These are phyloP conservation scores for Lissonota sp. DNA, from an alignment of 2,888 invertebrate species.

Conservation along the genomic window DNA sequence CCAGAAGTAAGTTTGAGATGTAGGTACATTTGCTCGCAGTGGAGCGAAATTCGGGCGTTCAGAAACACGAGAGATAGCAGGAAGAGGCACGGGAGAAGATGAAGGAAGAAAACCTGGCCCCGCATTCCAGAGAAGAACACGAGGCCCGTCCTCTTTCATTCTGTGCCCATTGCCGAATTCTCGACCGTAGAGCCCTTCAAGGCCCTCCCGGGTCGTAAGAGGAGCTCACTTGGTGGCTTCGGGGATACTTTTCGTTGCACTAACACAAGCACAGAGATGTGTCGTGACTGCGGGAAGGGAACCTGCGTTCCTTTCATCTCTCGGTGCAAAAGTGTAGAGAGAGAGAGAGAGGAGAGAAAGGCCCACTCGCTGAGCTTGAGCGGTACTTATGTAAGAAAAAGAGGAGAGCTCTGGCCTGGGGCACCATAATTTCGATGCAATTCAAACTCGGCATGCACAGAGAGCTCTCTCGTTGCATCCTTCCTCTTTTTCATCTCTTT, in stretches of 20 bases:
- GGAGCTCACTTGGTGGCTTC: conserved; percentile 25
- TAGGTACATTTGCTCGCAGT: too few species aligned
- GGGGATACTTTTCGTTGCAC: conserved; percentile 29
- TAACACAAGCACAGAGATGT: not conserved
- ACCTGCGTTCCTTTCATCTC: conserved; percentile 29
- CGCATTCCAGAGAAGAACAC: conserved; percentile 51
- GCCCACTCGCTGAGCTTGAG: conserved; percentile 41
- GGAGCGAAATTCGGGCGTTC: too few species aligned
- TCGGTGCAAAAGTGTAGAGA: conserved; percentile 38
- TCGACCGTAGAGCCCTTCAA: conserved; percentile 39
- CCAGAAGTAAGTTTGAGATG: too few species aligned
- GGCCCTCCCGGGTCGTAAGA: conserved; percentile 57
- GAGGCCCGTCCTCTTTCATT: conserved; percentile 1
- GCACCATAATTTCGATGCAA: conserved; percentile 61
- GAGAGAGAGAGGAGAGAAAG: not conserved
- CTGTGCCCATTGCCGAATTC: conserved; percentile 50
- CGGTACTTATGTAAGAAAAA: conserved; percentile 59
- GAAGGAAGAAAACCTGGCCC: conserved; percentile 51
- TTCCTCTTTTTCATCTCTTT: not conserved
- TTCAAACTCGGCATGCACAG: conserved; percentile 48
- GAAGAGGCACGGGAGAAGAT: conserved; percentile 25
- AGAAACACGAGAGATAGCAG: conserved; percentile 11
- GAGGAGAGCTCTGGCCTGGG: conserved; percentile 43
- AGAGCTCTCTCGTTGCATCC: conserved; percentile 2
- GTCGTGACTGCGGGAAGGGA: conserved; percentile 28